These are phyloP conservation scores for Dione juno DNA, from an alignment of 2,888 invertebrate species.

Conservation along the genomic window DNA sequence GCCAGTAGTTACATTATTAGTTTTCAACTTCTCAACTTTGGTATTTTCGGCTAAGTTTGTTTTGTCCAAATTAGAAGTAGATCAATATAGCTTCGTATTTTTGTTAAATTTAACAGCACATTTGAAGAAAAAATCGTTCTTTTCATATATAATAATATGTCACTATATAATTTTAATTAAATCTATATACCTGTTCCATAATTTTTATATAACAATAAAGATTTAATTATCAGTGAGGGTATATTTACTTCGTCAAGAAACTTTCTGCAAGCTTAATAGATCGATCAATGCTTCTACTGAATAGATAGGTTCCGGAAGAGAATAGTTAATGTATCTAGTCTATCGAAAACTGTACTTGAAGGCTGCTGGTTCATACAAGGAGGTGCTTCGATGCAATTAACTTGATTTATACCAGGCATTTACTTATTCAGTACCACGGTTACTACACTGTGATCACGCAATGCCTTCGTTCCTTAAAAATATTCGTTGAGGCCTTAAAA, in stretches of 20 bases:
- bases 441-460: slow-evolving; percentile 72
- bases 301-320: slow-evolving; percentile 59
- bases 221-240: not conserved
- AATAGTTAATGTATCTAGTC: slow-evolving; percentile 55
- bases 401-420: slow-evolving; percentile 82
- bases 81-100: slow-evolving; percentile 58
- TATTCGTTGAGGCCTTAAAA: slow-evolving; percentile 54
- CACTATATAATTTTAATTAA: too few species aligned
- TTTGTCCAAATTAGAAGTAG: slow-evolving; percentile 60
- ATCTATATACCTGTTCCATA: not conserved
- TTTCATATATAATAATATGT: too few species aligned
- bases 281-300: slow-evolving; percentile 49
- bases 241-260: not conserved
- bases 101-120: slow-evolving; percentile 55
- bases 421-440: slow-evolving; percentile 81
- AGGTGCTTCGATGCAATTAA: slow-evolving; percentile 81
- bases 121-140: too few species aligned
- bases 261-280: slow-evolving; percentile 43
- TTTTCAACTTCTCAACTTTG: slow-evolving; percentile 71
- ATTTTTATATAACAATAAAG: not conserved
- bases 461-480: slow-evolving; percentile 56
- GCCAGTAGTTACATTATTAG: slow-evolving; percentile 74
- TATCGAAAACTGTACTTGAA: slow-evolving; percentile 69
- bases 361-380: slow-evolving; percentile 73
- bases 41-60: slow-evolving; percentile 63